Base-by-base conservation (phyloP, 1,140 invertebrate genomes). In the Ephestia elutella region DNA sequence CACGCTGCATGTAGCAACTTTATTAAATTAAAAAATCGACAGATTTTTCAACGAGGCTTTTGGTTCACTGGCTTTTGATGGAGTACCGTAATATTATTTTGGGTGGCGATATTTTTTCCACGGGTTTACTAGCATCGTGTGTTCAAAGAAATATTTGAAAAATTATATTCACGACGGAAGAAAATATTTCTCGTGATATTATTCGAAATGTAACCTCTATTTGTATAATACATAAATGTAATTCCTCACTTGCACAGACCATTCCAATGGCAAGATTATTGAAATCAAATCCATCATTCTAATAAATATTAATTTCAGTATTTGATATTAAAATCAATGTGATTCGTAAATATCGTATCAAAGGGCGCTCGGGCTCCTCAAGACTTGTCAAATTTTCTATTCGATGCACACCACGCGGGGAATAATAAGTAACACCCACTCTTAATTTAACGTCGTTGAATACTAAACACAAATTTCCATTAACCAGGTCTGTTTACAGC, bases 391-490 rank as follows among this genome's bases (percentile, higher is more conserved):
- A 44, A 50, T 53, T 53, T 53, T n/a, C 50, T 15, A 25, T 53
- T 53, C 50, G 50, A 53, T 21, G 18, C 50, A 53, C 50, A 53
- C 50, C 13, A 10, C 21, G 30, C 11, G 30, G 30, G 30, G 30
- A 32, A 53, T 50, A 50, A 50, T 53, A 20, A 32, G 19, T 13
- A 25, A 53, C 50, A 53, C 35, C 38, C 38, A 13, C 25, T 49
- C 58, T 70, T 73, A 73, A 73, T 77, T 71, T 71, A 64, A 63
- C 71, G 56, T 53, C 51, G 49, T 65, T 70, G 80, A 80, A 83
- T 86, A 84, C 80, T 73, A 81, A 82, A 80, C 75, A 70, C 70
- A 72, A 80, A 80, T 83, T 85, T 85, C 78, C 81, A 85, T 84
- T 78, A 84, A 78, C 75, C 68, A 54, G 60, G 48, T 71, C 64